Conservation (phyloP, 1,140 invertebrate genomes). For the Magallana angulata region DNA sequence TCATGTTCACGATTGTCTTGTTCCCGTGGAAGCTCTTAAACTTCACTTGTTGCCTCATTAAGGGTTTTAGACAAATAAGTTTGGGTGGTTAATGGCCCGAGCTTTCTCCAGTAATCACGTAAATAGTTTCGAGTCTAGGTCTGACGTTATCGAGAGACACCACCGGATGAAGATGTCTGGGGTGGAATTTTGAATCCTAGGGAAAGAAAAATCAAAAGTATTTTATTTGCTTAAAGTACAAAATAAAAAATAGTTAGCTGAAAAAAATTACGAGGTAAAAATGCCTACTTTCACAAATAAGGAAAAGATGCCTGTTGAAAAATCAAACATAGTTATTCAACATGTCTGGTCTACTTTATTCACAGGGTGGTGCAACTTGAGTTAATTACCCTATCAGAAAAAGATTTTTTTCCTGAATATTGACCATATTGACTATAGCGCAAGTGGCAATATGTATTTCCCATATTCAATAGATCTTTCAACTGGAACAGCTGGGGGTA, state of each 20-base stretch:
- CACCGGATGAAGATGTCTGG: background rate
- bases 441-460: background rate
- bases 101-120: constrained; percentile 19
- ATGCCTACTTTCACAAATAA: background rate
- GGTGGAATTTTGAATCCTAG: constrained; percentile 4
- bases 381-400: background rate
- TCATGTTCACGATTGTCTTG: constrained; percentile 30
- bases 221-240: background rate
- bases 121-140: constrained; percentile 13
- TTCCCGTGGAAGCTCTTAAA: constrained; percentile 9
- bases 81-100: constrained; percentile 14
- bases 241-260: too few species aligned
- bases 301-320: too few species aligned
- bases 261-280: background rate
- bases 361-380: background rate
- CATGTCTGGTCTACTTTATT: background rate
- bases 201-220: background rate
- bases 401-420: background rate
- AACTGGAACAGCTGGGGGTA: constrained; percentile 5
- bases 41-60: constrained; percentile 24
- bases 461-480: constrained; percentile 18
- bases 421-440: background rate
- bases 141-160: background rate
- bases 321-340: background rate
- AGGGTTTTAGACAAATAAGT: constrained; percentile 25